These are phyloP conservation scores for Gallinago paraguaiae DNA, from an alignment of 2,113 vertebrate genomes.

Conservation along the genomic window DNA sequence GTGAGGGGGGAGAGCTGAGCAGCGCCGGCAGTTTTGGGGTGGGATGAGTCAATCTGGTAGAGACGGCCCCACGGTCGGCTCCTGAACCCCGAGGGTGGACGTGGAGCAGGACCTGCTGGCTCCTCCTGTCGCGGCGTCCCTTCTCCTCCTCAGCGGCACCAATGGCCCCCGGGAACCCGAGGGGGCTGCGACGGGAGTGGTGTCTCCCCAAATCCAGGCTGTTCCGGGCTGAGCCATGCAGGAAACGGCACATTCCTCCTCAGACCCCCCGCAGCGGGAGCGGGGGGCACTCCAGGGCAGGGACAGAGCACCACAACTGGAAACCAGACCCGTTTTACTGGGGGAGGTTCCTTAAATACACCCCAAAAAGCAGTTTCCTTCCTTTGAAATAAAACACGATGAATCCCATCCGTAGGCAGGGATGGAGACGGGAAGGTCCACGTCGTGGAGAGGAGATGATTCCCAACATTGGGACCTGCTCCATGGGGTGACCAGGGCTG, in stretches of 20 bases:
- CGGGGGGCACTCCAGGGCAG: accelerated
- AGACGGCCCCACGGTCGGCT: neutral
- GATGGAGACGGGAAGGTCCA: neutral
- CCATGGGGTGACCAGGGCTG: neutral
- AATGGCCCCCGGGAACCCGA: accelerated
- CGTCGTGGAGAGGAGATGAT: neutral
- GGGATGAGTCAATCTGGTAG: neutral
- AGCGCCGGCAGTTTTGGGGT: neutral
- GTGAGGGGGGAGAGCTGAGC: neutral
- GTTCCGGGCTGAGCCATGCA: neutral
- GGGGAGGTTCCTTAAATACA: neutral
- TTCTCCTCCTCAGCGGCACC: accelerated
- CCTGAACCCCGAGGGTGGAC: accelerated
- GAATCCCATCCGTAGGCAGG: neutral
- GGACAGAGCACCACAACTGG: neutral
- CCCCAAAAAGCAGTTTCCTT: neutral
- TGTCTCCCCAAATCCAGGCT: neutral
- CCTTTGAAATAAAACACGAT: neutral
- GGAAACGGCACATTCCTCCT: neutral
- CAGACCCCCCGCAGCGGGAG: accelerated
- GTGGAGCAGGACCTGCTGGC: neutral
- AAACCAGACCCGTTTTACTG: neutral
- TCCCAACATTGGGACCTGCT: neutral
- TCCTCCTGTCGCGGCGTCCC: neutral
- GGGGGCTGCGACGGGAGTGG: neutral